Conservation (phyloP, 1,140 invertebrate genomes). For the Patella vulgata region DNA sequence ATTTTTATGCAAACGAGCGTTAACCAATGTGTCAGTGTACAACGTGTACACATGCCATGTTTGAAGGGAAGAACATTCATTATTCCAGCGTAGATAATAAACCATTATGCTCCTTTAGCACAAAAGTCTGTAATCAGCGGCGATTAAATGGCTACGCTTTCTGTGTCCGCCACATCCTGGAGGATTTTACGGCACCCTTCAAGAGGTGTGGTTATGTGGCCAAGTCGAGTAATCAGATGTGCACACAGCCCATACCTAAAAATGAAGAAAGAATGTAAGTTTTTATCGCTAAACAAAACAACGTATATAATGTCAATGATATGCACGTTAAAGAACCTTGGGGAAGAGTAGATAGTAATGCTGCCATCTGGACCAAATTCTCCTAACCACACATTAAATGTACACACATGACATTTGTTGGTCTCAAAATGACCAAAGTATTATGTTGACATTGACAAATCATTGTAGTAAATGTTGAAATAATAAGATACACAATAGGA, state of each 20-base stretch:
- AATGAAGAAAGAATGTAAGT: slow-evolving; percentile 67
- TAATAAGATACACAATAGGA: too few species aligned
- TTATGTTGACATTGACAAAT: too few species aligned
- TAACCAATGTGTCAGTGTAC: slow-evolving; percentile 13
- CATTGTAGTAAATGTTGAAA: too few species aligned
- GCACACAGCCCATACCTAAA: slow-evolving; percentile 67
- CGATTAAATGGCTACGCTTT: slow-evolving; percentile 70
- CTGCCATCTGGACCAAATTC: not conserved
- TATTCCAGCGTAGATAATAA: slow-evolving; percentile 69
- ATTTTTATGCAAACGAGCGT: too few species aligned
- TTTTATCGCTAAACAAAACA: not conserved
- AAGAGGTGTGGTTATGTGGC: slow-evolving; percentile 67
- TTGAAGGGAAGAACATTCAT: slow-evolving; percentile 71
- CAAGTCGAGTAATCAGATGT: slow-evolving; percentile 67
- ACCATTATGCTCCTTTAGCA: slow-evolving; percentile 69
- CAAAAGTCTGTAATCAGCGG: slow-evolving; percentile 69
- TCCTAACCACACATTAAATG: not conserved
- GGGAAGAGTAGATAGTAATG: too few species aligned
- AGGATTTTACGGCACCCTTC: slow-evolving; percentile 66
- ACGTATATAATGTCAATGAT: not conserved
- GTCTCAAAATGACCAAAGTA: too few species aligned
- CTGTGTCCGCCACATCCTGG: slow-evolving; percentile 69
- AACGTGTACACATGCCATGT: slow-evolving; percentile 61
- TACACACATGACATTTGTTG: not conserved
- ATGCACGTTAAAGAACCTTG: too few species aligned